Evolutionary conservation across 2,797 vertebrate genomes (phyloP), one percentile per base, ranked within the genome.

Genomic region (Vultur gryphus): DNA sequence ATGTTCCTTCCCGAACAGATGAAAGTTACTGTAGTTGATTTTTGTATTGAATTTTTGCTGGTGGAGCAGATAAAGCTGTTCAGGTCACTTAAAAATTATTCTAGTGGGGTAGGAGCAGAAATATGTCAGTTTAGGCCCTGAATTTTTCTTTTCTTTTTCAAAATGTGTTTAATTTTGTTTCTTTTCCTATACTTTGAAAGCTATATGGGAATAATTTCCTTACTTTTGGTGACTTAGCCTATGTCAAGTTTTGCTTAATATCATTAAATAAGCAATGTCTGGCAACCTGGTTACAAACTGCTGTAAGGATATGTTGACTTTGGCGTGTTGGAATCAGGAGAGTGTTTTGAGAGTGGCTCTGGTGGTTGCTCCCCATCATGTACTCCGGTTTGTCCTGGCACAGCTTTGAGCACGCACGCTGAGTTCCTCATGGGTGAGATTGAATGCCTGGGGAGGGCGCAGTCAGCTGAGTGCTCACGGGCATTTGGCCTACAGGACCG

Each of bases 401-500:
- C 25, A 46, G 14, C 18, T 16, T 37, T 4, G 2, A 44, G 37
- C 19, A 4, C 3, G 2, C 13, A 8, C 0, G 1, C 39, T 3
- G 8, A 7, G 8, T 44, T 91, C 24, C 31, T 89, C 28, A 1
- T 13, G 55, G 25, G 4, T 41, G 48, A 46, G 48, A 31, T 4
- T 15, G n/a, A 65, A 43, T 20, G 28, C 37, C 37, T 37, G 37
- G 37, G 39, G 54, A 83, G 69, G 25, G 44, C 2, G 1, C 46
- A 29, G 21, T 51, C 1, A 1, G 17, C 26, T 16, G 46, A 26
- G 39, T 2, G 3, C 31, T 52, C 16, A 0, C 0, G 0, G 35
- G n/a, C 21, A 0, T 21, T 49, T 4, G 3, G 12, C 5, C 33
- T 19, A 0, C 11, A 17, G 46, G 43, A 43, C 37, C 3, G 1